Evolutionary conservation across 2,113 vertebrate species (phyloP), one percentile per base, ranked within the genome.

Genomic region (Tupaia chinensis): DNA sequence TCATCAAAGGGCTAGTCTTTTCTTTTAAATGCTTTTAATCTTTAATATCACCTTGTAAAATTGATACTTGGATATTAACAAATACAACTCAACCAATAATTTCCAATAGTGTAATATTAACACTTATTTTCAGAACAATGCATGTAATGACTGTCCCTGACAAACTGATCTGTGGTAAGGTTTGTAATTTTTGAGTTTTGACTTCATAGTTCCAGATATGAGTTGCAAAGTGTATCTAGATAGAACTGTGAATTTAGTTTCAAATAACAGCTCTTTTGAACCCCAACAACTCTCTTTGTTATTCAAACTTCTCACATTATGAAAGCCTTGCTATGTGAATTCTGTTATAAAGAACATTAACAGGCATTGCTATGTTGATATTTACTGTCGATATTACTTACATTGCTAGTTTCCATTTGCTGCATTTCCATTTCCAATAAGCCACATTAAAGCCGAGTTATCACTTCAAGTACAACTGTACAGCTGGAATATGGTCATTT

Each of bases 321-420:
- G 20, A 90, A 94, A 92, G 63, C 22, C 25, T 93, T 94, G 27
- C 70, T 95, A 95, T 76, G n/a, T 87, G 29, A 93, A 95, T 4
- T 87, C 29, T 23, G 15, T 58, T 78, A 74, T 72, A 83, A 83
- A 74, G 79, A 95, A 92, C 91, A 61, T 88, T 79, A 86, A 73
- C n/a, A 95, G 54, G 53, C 14, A 72, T 73, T 87, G 87, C 91
- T 89, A 72, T 34, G 53, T 66, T 91, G 80, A 80, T 69, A 74
- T 6, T 5, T 73, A 54, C 72, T 44, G 44, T 44, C 5, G 44
- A 44, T 44, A 44, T 44, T 44, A 44, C 44, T 44, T 44, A 44
- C 44, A 44, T 44, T 44, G 44, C 44, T 85, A 44, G 34, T 63
- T 86, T 82, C 69, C 91, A 91, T 29, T 87, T 89, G 88, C 8